Evolutionary conservation across 2,888 invertebrate genomes (phyloP).

Genomic region (Prosopocoilus inquinatus): DNA sequence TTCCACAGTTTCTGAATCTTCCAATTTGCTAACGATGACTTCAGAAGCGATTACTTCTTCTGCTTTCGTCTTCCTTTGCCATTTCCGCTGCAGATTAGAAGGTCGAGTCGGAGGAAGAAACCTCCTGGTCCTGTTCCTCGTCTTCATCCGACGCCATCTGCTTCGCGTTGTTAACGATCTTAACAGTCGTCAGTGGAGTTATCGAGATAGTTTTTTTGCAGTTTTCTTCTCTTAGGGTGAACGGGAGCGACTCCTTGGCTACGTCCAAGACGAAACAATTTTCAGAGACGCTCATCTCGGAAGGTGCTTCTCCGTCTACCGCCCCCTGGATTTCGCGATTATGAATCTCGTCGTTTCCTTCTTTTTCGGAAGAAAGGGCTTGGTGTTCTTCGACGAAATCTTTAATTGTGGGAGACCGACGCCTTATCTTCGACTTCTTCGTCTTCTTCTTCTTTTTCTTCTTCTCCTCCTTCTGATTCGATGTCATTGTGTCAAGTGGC

Average conservation of each 20-base stretch:
- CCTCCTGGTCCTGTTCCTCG: not conserved
- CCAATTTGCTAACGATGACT: no score
- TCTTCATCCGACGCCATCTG: not conserved
- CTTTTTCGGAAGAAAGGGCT: no score
- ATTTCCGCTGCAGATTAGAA: no score
- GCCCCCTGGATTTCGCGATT: not conserved
- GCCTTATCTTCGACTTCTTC: no score
- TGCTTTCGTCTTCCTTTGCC: not conserved
- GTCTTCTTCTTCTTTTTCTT: no score
- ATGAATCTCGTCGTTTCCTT: not conserved
- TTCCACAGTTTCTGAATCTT: no score
- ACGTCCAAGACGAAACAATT: conserved; percentile 26
- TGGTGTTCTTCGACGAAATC: no score
- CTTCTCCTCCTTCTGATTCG: no score
- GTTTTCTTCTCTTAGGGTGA: conserved; percentile 21
- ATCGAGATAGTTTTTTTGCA: conserved; percentile 26
- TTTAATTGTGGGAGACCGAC: no score
- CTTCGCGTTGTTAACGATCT: conserved; percentile 5
- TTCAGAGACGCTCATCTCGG: no score
- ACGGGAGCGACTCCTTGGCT: conserved; percentile 26
- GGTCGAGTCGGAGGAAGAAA: no score
- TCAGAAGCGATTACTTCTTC: not conserved
- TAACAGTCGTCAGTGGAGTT: conserved; percentile 16
- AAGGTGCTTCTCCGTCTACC: not conserved
- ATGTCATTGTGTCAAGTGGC: no score